phyloP scores from a whole-genome alignment of 2,113 vertebrate species.

The Ursus arctos region DNA sequence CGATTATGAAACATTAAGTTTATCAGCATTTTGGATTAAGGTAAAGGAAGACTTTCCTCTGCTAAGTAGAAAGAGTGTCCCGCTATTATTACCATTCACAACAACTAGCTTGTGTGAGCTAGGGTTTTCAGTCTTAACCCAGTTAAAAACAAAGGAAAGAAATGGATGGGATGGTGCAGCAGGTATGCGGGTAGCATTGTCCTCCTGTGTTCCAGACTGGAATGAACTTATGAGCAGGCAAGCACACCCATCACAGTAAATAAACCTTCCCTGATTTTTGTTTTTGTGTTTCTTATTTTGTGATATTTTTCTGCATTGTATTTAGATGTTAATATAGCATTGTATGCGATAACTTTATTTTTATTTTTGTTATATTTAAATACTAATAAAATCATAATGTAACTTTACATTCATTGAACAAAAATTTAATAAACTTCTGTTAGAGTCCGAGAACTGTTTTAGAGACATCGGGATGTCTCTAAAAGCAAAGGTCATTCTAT shows the following conservation, averaged over 20 bases:
- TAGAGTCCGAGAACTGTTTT: background rate
- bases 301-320: background rate
- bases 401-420: conserved; percentile 30
- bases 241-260: background rate
- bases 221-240: background rate
- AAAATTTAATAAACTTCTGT: background rate
- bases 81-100: background rate
- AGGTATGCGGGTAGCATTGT: background rate
- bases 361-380: conserved; percentile 38
- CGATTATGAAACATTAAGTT: background rate
- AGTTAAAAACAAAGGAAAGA: conserved; percentile 38
- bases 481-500: background rate
- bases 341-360: background rate
- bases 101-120: background rate
- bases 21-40: conserved; percentile 43
- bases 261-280: background rate
- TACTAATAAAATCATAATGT: conserved; percentile 34
- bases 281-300: background rate
- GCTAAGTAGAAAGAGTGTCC: conserved; percentile 10
- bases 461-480: background rate
- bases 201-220: conserved; percentile 18
- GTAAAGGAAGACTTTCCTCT: conserved; percentile 53
- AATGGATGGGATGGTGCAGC: background rate
- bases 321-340: conserved; percentile 40
- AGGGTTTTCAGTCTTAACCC: conserved; percentile 10